Evolutionary conservation across 2,797 vertebrate genomes (phyloP).

Genomic region (Tangara arthus): DNA sequence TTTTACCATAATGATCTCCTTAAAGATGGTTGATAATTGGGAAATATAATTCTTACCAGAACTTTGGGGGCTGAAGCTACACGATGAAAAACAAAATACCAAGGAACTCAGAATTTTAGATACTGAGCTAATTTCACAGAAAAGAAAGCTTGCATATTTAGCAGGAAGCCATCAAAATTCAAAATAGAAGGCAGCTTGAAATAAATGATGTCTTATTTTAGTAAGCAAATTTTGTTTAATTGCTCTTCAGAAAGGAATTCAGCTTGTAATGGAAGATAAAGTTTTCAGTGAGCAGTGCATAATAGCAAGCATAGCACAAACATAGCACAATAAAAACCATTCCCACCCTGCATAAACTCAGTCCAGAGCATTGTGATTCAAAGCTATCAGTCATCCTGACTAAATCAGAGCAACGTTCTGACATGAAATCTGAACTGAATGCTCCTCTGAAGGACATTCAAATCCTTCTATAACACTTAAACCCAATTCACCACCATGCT

Average conservation of each 20-base stretch:
- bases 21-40: conserved; percentile 13
- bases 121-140: conserved; percentile 33
- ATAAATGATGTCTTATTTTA: conserved; percentile 40
- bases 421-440: background rate
- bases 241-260: conserved; percentile 58
- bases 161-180: conserved; percentile 48
- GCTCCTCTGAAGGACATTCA: background rate
- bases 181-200: conserved; percentile 50
- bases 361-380: background rate
- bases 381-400: background rate
- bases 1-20: background rate
- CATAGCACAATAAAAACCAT: conserved; percentile 48
- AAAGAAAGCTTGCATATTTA: conserved; percentile 56
- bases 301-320: conserved; percentile 61
- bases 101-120: conserved; percentile 32
- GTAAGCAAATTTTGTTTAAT: conserved; percentile 67
- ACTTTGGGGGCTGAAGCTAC: conserved; percentile 2
- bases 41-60: background rate
- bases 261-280: conserved; percentile 68
- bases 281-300: conserved; percentile 58
- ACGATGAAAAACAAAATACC: background rate
- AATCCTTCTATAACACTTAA: background rate
- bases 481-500: background rate
- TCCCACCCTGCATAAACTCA: background rate
- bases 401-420: background rate